A percentile compares a stretch with the other conserved stretches of the same genome.
These are phyloP conservation scores for Entomobrya proxima DNA, from an alignment of 2,888 invertebrate genomes.

Conservation along the genomic window DNA sequence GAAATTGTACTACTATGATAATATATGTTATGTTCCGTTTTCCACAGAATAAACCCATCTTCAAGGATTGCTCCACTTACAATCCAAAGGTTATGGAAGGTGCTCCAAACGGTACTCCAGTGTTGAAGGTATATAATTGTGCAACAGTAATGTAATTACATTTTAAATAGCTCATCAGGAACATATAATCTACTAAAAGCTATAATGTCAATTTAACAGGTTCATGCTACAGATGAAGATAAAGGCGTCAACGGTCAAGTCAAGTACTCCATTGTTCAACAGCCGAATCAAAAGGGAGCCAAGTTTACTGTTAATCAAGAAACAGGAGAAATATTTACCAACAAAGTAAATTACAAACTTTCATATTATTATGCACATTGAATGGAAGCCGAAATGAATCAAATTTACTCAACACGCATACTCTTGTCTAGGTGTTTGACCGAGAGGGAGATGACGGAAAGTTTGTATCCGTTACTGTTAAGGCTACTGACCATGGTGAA, in stretches of 20 bases:
- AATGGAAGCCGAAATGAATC: not conserved
- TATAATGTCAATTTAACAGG: slow-evolving; percentile 75
- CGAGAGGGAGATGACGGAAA: slow-evolving; percentile 97
- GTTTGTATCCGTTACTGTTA: slow-evolving; percentile 96
- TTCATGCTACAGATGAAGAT: slow-evolving; percentile 94
- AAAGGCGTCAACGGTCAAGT: slow-evolving; percentile 97
- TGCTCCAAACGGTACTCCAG: slow-evolving; percentile 94
- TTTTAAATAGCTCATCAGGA: too few species aligned
- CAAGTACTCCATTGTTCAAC: slow-evolving; percentile 97
- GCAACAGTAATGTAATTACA: not conserved
- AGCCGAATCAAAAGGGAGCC: slow-evolving; percentile 95
- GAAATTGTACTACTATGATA: not conserved
- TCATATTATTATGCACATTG: not conserved
- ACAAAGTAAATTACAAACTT: slow-evolving; percentile 82
- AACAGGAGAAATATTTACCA: slow-evolving; percentile 95
- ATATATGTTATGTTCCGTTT: not conserved
- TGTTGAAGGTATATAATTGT: slow-evolving; percentile 84
- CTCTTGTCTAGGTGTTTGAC: slow-evolving; percentile 86
- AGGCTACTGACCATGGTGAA: slow-evolving; percentile 99
- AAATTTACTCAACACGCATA: not conserved
- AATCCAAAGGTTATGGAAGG: slow-evolving; percentile 96
- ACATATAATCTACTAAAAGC: not conserved
- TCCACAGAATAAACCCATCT: slow-evolving; percentile 91
- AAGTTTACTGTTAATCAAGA: slow-evolving; percentile 97
- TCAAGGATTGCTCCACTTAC: slow-evolving; percentile 94